Evolutionary conservation across 2,797 vertebrate species (phyloP).

Genomic region (Chloroceryle inda): DNA sequence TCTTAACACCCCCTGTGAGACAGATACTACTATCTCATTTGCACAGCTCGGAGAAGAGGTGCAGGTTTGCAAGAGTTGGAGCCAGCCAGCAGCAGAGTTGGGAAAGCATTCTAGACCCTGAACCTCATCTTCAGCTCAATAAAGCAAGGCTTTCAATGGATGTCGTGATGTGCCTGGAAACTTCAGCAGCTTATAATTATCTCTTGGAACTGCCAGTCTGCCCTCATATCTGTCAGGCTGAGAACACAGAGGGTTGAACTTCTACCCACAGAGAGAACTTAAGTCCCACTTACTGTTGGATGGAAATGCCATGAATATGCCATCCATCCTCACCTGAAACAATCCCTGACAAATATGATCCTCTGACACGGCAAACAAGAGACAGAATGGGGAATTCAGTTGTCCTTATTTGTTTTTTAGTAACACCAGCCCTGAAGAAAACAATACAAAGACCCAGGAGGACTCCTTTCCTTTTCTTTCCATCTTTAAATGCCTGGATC

Average conservation of each 20-base stretch:
- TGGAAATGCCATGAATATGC: not conserved
- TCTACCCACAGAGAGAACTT: not conserved
- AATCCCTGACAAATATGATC: not conserved
- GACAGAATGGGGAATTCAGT: not conserved
- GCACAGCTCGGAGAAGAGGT: not conserved
- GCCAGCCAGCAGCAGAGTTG: not conserved
- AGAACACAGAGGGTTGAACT: not conserved
- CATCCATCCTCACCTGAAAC: not conserved
- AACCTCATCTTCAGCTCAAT: not conserved
- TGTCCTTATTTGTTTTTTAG: not conserved
- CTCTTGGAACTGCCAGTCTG: not conserved
- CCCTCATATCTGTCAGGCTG: not conserved
- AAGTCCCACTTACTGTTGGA: not conserved
- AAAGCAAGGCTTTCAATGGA: not conserved
- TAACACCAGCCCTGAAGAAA: not conserved
- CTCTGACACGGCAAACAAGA: not conserved
- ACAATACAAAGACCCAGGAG: not conserved
- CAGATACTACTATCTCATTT: conserved; percentile 51
- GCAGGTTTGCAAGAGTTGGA: not conserved
- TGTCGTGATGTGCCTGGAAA: not conserved
- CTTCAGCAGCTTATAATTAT: not conserved
- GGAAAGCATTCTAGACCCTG: not conserved
- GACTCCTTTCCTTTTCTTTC: not conserved
- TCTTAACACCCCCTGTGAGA: conserved; percentile 58
- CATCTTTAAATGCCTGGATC: not conserved